Evolutionary conservation across 2,888 invertebrate genomes (phyloP), one percentile per base, ranked within the genome.

Genomic region (Cosmia trapezina): DNA sequence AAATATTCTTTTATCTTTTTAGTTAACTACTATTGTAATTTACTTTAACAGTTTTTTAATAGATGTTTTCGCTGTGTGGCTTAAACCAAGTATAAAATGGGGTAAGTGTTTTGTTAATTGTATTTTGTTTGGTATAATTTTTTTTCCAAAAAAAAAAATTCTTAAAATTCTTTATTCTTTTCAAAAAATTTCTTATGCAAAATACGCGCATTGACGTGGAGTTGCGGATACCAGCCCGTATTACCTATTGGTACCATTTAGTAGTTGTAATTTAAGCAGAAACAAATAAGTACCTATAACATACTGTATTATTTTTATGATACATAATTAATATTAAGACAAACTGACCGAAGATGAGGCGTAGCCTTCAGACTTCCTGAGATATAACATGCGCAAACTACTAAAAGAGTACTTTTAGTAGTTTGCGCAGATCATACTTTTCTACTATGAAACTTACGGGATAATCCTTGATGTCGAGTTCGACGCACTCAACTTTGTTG

Each of bases 401-500:
- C 3, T 12, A 28, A n/a, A 14, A 51, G 1, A 33, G n/a, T n/a
- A n/a, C n/a, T n/a, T n/a, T n/a, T n/a, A 65, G 5, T 28, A 49
- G 33, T 33, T n/a, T n/a, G n/a, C n/a, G n/a, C n/a, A 53, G 0
- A 54, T 41, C 12, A 28, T 37, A 56, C 9, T 70, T 64, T 81
- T 80, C 81, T 47, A 59, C 72, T 81, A 80, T 69, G 84, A 86
- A 84, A 92, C 96, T 96, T 96, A 98, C 98, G 94, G 97, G 91
- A 91, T 97, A 97, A 92, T 98, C 96, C 86, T 97, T 97, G 45
- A 97, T 90, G 90, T 98, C 96, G 41, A 98, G 88, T 71, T 96
- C 93, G 11, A 98, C 95, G 90, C 97, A 97, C 86, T 97, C 94
- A 43, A 98, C 97, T 94, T 98, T 98, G n/a, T 96, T 94, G n/a